Evolutionary conservation across 2,797 vertebrate genomes (phyloP).

Genomic region (Sorex maritimensis): DNA sequence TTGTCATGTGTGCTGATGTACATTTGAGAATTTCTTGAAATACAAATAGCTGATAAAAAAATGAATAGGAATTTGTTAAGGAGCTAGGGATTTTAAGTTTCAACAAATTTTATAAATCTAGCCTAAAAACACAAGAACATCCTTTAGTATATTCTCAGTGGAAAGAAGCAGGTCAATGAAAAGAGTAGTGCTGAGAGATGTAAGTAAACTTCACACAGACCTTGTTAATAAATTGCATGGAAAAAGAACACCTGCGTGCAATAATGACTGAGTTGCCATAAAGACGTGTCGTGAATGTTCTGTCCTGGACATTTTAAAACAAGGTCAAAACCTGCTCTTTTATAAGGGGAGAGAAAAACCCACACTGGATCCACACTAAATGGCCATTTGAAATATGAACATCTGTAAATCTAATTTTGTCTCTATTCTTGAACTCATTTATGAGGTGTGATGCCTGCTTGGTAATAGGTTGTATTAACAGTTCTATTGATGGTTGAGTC

Average conservation of each 20-base stretch:
- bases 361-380: conserved; percentile 58
- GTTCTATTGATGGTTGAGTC: neutral
- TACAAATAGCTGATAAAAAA: neutral
- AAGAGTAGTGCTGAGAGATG: neutral
- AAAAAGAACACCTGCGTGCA: neutral
- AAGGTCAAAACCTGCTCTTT: conserved; percentile 39
- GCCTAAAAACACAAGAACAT: neutral
- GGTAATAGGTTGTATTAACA: conserved; percentile 39
- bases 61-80: neutral
- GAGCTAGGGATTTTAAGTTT: conserved; percentile 65
- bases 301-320: conserved; percentile 63
- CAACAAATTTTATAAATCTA: conserved; percentile 54
- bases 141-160: conserved; percentile 38
- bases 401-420: conserved; percentile 67
- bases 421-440: conserved; percentile 68
- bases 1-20: neutral
- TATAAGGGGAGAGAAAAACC: neutral
- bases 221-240: conserved; percentile 18
- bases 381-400: conserved; percentile 50
- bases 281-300: neutral
- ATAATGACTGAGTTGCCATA: conserved; percentile 4
- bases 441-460: conserved; percentile 19
- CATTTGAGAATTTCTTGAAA: neutral
- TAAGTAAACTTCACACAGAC: conserved; percentile 45
- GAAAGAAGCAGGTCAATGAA: conserved; percentile 42